Base-by-base conservation (phyloP, 2,888 invertebrate genomes). In the Caenorhabditis panamensis region DNA sequence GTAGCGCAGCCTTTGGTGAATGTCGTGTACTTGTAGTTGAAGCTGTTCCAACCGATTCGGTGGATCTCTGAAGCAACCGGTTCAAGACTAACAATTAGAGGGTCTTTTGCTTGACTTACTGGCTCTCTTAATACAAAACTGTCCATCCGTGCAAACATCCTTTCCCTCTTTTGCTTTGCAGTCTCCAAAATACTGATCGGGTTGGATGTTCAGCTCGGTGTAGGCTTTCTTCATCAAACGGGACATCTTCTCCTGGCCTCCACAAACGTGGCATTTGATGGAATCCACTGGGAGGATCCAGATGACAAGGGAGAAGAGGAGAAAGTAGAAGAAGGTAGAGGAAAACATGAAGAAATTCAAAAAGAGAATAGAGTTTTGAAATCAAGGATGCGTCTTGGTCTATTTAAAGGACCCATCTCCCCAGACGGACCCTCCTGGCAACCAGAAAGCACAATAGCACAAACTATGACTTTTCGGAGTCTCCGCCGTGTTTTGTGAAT, bases 111-210 rank as follows among this genome's bases (percentile, higher is more conserved):
- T 8, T 13, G 37, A 44, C 64, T 58, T 26, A 77, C 77, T 64
- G 0, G 77, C 78, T 71, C 71, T 36, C 28, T 78, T 78, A 56
- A 71, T 63, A 53, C 78, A 78, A 47, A 63, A 71, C 11, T 59
- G 36, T 64, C 69, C 78, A 51, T 78, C 62, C 13, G 58, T 49
- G 53, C 78, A 78, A 9, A 78, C 71, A 44, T 78, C 66, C n/a
- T 16, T 16, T 18, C 69, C 69, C 26, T 53, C 62, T n/a, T 54
- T 78, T 1, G 63, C 78, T 22, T 69, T 69, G 51, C 78, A 78
- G 41, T 78, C 44, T 28, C 78, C 78, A 24, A 37, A 71, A 18
- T 47, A 63, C 47, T 63, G 1, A 44, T 71, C 71, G 8, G 71
- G 71, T n/a, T 18, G 20, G 20, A 62, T 56, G 31, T 71, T 71